A percentile compares a stretch with the other conserved stretches of the same genome.
phyloP scores from a whole-genome alignment of 2,888 invertebrate genomes.

The Papilio protenor region DNA sequence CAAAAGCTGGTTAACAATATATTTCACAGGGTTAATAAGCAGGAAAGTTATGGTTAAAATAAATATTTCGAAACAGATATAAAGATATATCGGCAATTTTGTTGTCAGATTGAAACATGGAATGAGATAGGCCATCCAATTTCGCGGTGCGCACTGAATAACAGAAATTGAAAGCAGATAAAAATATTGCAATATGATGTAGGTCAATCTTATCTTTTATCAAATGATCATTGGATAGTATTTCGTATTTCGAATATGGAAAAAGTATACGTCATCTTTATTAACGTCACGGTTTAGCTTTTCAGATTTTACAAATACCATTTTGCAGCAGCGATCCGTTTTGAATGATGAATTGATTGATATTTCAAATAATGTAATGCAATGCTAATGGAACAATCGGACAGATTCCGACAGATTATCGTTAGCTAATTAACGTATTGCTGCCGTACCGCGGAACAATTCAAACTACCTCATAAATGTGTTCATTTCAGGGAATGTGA shows the following conservation, averaged over 20 bases:
- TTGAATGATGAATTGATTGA: neutral
- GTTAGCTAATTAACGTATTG: slow-evolving; percentile 9
- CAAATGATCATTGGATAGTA: neutral
- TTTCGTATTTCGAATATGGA: neutral
- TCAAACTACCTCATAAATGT: slow-evolving; percentile 4
- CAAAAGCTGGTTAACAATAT: neutral
- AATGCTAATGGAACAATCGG: neutral
- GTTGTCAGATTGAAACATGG: slow-evolving; percentile 12
- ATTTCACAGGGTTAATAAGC: neutral
- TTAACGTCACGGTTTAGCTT: too few species aligned
- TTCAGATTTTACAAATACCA: neutral
- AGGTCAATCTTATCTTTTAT: slow-evolving; percentile 4
- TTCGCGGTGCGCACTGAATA: neutral
- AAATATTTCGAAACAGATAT: neutral
- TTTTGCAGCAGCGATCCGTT: neutral
- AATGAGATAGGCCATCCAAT: slow-evolving; percentile 20
- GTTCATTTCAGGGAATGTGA: neutral
- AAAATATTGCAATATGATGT: neutral
- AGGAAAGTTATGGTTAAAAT: neutral
- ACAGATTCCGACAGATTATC: neutral
- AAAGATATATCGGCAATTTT: slow-evolving; percentile 16
- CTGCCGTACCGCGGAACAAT: neutral
- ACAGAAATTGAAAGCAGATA: slow-evolving; percentile 18
- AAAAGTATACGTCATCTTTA: too few species aligned
- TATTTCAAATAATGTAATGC: neutral